Conservation (phyloP, 2,113 vertebrate genomes). For the Acinonyx jubatus region DNA sequence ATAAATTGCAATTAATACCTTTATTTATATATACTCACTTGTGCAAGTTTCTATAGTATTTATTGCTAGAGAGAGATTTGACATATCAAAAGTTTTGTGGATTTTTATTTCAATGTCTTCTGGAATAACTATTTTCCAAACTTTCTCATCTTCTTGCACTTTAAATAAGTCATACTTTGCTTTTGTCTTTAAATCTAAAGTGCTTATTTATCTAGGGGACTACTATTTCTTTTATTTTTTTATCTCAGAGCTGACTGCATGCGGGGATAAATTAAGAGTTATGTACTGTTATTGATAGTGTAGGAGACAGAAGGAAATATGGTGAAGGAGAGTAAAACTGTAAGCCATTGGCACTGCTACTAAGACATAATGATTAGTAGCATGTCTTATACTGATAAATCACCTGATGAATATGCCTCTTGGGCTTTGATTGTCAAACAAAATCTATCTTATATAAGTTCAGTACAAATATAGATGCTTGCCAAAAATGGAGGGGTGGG, state of each 20-base stretch:
- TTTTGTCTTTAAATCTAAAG: conserved; percentile 25
- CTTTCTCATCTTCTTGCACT: neutral
- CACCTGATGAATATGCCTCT: neutral
- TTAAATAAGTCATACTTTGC: neutral
- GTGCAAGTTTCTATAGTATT: neutral
- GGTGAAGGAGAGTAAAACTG: neutral
- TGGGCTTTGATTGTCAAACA: neutral
- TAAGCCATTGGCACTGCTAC: neutral
- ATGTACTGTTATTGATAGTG: neutral
- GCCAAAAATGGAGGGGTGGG: neutral
- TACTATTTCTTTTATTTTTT: neutral
- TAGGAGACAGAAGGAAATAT: neutral
- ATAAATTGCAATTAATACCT: neutral
- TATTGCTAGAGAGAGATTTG: neutral
- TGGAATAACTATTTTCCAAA: conserved; percentile 31
- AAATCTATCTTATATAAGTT: neutral
- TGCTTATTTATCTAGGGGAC: conserved; percentile 12
- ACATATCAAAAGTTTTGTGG: neutral
- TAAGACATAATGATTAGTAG: neutral
- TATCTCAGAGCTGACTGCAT: neutral
- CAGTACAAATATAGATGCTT: neutral
- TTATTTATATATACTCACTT: neutral
- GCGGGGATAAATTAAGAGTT: conserved; percentile 28
- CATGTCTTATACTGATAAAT: neutral
- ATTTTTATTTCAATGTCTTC: conserved; percentile 16